Base-by-base conservation (phyloP, 2,888 invertebrate genomes). In the Chrysopilus asiliformis region DNA sequence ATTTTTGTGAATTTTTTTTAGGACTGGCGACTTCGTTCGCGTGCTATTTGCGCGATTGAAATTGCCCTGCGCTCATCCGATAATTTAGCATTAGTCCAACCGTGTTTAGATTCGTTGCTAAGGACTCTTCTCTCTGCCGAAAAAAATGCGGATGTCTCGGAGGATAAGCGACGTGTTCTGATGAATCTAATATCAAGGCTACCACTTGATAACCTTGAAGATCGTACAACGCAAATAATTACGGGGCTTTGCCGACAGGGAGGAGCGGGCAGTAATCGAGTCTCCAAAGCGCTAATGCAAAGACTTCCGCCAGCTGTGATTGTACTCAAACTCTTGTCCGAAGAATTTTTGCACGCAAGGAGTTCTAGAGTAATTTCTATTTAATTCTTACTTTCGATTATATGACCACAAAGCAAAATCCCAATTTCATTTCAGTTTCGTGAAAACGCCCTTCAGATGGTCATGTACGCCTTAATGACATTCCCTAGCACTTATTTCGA, bases 401-500 rank as follows among this genome's bases (percentile, higher is more conserved):
- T 31, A 18, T 31, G 8, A 14, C 17, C 9, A 29, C 14, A 8
- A n/a, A n/a, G n/a, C n/a, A n/a, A n/a, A n/a, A n/a, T 30, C 15
- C 18, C 7, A 18, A 30, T 29, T 25, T 17, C 32, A 26, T 53
- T 51, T 4, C 56, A 76, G 67, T 72, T 79, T 41, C 66, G 81
- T 38, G 82, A 84, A 58, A 80, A 81, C 51, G 73, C 79, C 1
- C 55, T 85, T 7, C 80, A 85, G 58, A 71, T 82, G 48, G 65
- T 83, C 32, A 81, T 85, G 52, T 79, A 79, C 45, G 75, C 82
- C 7, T 59, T 84, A 45, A 71, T 84, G 55, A 79, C 80, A 19
- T 83, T 81, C 55, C 84, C 85, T 3, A 78, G 81, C 50, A 76
- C 76, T 33, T 80, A 82, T 47, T 75, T 82, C 52, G 76, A 79